A percentile compares a stretch with the other conserved stretches of the same genome.
phyloP scores from a whole-genome alignment of 2,888 invertebrate species.

The Xestia ashworthii region DNA sequence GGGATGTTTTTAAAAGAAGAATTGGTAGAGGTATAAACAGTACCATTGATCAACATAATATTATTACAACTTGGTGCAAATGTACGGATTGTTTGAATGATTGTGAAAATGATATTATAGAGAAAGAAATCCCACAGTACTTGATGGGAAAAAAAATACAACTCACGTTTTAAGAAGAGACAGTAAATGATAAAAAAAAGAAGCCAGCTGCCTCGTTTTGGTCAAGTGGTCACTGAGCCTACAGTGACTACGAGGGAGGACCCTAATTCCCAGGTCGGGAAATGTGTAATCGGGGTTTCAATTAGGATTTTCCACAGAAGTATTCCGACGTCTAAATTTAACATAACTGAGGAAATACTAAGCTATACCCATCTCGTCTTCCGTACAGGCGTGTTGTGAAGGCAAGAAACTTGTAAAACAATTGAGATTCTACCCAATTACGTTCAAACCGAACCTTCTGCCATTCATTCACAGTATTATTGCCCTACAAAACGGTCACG shows the following conservation, averaged over 20 bases:
- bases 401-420: not conserved
- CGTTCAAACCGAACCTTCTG: conserved; percentile 52
- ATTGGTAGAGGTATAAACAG: not conserved
- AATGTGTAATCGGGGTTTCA: not conserved
- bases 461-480: not conserved
- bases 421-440: not conserved
- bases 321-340: not conserved
- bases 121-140: too few species aligned
- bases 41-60: not conserved
- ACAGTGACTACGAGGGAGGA: not conserved
- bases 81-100: too few species aligned
- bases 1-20: not conserved
- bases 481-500: conserved; percentile 71
- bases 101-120: not conserved
- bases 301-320: not conserved
- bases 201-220: too few species aligned
- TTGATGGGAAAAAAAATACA: not conserved
- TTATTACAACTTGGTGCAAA: not conserved
- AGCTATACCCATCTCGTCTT: not conserved
- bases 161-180: not conserved
- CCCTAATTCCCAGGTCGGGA: not conserved
- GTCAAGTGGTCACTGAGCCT: not conserved
- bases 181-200: not conserved
- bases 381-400: not conserved
- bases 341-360: too few species aligned